Evolutionary conservation across 2,113 vertebrate genomes (phyloP), one percentile per base, ranked within the genome.

Genomic region (Bufo gargarizans): DNA sequence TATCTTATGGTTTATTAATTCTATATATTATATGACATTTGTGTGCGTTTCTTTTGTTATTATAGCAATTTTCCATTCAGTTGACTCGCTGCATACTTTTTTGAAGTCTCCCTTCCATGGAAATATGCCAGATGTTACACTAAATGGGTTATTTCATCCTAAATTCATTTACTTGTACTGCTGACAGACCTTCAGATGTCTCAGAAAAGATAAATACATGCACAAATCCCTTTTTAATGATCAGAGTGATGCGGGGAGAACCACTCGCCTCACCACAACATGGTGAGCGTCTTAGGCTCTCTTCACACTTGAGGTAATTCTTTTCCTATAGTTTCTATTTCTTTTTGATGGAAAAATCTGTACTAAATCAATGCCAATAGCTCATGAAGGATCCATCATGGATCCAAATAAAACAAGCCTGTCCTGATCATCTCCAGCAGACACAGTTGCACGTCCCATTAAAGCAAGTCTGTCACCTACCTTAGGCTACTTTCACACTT

Each of bases 221-320:
- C 16, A 88, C 67, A 53, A 12, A n/a, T 22, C 43, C 1, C n/a
- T 10, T 79, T 53, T 10, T n/a, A 79, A 11, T 22, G 4, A 79
- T 19, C 88, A 22, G 86, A 77, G 74, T 90, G 90, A 43, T 87
- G 88, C 84, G 89, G 82, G 65, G 65, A 45, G 4, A 47, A 74
- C 12, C 47, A 74, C 71, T 72, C 33, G n/a, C 2, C 2, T 19
- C 17, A 69, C 3, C 8, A 33, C 33, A 22, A 69, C n/a, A 22
- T 33, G n/a, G 22, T 11, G n/a, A 33, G 67, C 67, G 3, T 69
- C 67, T 11, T 61, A 17, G 20, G 19, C 63, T 8, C 1, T n/a
- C 9, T 69, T 69, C 6, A 69, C n/a, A 22, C 22, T 69, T 69
- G 22, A 2, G 10, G 8, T 10, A 6, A 0, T 67, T 13, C 10